phyloP scores from a whole-genome alignment of 2,113 vertebrate species.

The Syrrhaptes paradoxus region DNA sequence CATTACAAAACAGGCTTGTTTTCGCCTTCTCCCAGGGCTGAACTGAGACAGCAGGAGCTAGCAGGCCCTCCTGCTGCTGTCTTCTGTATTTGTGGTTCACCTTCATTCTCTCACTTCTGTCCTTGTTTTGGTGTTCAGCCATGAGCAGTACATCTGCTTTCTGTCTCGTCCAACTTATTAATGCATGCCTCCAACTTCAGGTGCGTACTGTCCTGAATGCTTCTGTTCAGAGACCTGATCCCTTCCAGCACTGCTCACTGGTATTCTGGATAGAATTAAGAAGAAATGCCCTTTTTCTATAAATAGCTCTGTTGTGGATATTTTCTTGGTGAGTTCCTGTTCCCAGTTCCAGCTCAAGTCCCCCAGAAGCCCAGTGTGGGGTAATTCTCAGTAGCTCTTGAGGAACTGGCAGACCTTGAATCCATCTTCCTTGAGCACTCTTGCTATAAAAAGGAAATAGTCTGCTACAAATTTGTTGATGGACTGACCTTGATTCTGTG shows the following conservation, averaged over 20 bases:
- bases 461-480: neutral
- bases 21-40: slow-evolving; percentile 2
- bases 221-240: neutral
- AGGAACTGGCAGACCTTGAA: neutral
- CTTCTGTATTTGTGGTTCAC: neutral
- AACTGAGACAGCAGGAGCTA: neutral
- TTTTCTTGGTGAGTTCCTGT: neutral
- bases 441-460: neutral
- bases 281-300: neutral
- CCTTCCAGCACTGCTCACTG: neutral
- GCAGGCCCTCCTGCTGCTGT: neutral
- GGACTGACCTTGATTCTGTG: neutral
- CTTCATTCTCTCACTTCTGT: neutral
- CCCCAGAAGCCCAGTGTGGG: neutral
- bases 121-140: neutral
- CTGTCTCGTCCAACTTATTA: neutral
- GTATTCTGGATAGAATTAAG: neutral
- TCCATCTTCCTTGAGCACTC: neutral
- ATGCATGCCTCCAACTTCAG: neutral
- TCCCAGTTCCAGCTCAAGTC: neutral
- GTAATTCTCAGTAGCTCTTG: neutral
- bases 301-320: neutral
- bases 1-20: slow-evolving; percentile 46
- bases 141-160: neutral
- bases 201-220: neutral